These are phyloP conservation scores for Drosophila neotestacea DNA, from an alignment of 2,888 invertebrate genomes.

Conservation along the genomic window DNA sequence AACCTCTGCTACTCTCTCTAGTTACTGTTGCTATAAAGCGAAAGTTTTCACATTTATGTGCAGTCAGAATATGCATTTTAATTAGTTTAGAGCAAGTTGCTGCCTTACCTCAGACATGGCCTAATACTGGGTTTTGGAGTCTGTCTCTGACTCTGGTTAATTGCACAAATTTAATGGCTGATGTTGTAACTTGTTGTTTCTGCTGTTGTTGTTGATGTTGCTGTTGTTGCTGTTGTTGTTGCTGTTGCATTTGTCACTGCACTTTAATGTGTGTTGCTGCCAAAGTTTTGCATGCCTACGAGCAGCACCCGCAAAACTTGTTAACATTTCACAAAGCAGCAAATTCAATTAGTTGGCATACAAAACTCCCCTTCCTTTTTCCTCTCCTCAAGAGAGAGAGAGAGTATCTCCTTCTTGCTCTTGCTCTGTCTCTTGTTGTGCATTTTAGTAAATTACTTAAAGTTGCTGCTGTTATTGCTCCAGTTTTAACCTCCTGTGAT, in stretches of 20 bases:
- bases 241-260: conserved; percentile 61
- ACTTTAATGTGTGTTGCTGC: conserved; percentile 63
- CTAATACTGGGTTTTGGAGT: conserved; percentile 9
- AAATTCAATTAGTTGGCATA: conserved; percentile 75
- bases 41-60: conserved; percentile 61
- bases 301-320: conserved; percentile 67
- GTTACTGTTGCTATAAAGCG: conserved; percentile 28
- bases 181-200: conserved; percentile 28
- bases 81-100: conserved; percentile 77
- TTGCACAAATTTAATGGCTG: conserved; percentile 68
- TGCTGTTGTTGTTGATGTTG: conserved; percentile 9
- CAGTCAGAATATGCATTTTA: conserved; percentile 79
- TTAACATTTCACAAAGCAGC: conserved; percentile 81
- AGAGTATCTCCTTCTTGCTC: not conserved
- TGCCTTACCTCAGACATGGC: conserved; percentile 32
- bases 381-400: not conserved
- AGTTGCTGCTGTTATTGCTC: conserved; percentile 38
- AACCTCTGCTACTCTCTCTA: not conserved
- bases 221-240: conserved; percentile 19
- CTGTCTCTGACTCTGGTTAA: conserved; percentile 62
- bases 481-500: conserved; percentile 41
- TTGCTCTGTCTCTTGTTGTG: conserved; percentile 15
- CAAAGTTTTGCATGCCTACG: conserved; percentile 56
- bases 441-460: conserved; percentile 68
- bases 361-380: conserved; percentile 2